phyloP scores from a whole-genome alignment of 2,888 invertebrate genomes.

The Amblyteles armatorius region DNA sequence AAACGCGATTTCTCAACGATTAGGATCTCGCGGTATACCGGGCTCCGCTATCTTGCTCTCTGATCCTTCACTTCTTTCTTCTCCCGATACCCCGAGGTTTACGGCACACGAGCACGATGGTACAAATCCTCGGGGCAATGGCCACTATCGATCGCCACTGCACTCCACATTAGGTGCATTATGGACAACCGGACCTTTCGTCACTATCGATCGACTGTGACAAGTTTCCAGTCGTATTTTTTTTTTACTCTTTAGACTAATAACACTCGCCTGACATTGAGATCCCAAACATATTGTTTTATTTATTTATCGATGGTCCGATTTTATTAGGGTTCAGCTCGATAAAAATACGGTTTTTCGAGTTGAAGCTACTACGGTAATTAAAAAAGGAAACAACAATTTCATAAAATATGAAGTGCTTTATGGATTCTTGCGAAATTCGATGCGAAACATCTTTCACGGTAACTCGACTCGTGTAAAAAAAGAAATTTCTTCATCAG shows the following conservation, averaged over 20 bases:
- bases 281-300: not conserved
- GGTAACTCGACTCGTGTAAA: not conserved
- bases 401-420: not conserved
- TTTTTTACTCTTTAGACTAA: not conserved
- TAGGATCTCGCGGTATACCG: slow-evolving; percentile 64
- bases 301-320: not conserved
- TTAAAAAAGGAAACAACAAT: not conserved
- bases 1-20: slow-evolving; percentile 67
- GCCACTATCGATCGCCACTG: slow-evolving; percentile 54
- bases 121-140: slow-evolving; percentile 58
- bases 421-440: not conserved
- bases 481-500: not conserved
- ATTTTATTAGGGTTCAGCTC: not conserved
- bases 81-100: slow-evolving; percentile 37
- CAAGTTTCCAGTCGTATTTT: not conserved
- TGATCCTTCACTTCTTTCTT: slow-evolving; percentile 62
- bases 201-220: slow-evolving; percentile 33
- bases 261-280: not conserved
- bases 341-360: not conserved
- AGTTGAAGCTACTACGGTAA: not conserved
- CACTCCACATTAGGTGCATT: slow-evolving; percentile 23
- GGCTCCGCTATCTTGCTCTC: slow-evolving; percentile 63
- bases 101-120: slow-evolving; percentile 43
- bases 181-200: slow-evolving; percentile 33
- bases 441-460: not conserved